Evolutionary conservation across 2,113 vertebrate species (phyloP), one percentile per base, ranked within the genome.

Genomic region (Thamnaconus septentrionalis): DNA sequence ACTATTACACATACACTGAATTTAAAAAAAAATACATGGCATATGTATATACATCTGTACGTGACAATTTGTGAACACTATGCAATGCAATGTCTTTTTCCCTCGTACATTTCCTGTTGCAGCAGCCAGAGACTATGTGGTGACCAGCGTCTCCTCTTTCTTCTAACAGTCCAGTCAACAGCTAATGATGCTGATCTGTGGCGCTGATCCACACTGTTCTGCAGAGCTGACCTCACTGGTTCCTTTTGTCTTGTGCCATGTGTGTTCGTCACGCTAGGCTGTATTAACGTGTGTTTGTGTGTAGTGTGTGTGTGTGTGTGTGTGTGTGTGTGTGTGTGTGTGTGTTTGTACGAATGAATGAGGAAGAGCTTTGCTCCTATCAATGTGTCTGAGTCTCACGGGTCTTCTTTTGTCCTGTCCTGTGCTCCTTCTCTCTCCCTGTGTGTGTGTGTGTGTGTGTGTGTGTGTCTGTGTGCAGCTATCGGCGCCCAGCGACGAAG

Each of bases 401-500:
- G 46, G 85, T 90, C 85, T 89, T 76, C 79, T 86, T 82, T 82
- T 88, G 88, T 90, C 88, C 80, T 90, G 88, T 90, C 86, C 70
- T 89, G 84, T 88, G 79, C 18, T 31, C 18, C 56, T 84, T 78
- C 52, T 84, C 76, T 82, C 75, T 80, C 68, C 72, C 18, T 31
- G 18, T 31, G 18, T 31, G 18, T 31, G 18, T 31, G 18, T 31
- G 18, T 31, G 18, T 61, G 59, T 69, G 64, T 70, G 71, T 63
- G 75, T 65, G 64, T 52, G 63, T 70, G 61, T 73, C 69, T 69
- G 71, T 73, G 77, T 89, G 79, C 84, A 98, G 96, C 96, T 93
- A 97, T 98, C 92, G 96, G 97, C 88, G 89, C 93, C 74, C 96
- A 98, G 84, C 89, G 96, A 89, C 95, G 97, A 90, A 94, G 97